Base-by-base conservation (phyloP, 2,888 invertebrate genomes). In the Catocala fraxini region DNA sequence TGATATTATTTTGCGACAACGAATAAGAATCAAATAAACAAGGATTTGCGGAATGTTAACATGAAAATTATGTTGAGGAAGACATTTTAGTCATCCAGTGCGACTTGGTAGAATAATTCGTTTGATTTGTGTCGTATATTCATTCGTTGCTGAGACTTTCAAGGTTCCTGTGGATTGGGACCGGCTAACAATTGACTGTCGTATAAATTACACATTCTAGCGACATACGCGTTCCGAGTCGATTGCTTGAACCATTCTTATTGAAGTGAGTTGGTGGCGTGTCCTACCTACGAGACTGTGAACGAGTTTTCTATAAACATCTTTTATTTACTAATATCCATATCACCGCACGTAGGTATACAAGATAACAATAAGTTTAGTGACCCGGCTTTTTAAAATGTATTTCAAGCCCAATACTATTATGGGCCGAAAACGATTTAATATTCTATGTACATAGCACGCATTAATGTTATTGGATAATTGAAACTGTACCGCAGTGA, bases 161-260 rank as follows among this genome's bases (percentile, higher is more conserved):
- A 68, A 77, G 73, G 70, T 69, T 76, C 63, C 66, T 65, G 39
- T 51, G 5, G 60, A 68, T 74, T 65, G 65, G 63, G 72, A 71
- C 56, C 66, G 60, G 68, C 70, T 59, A 67, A 59, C 69, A 63
- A 63, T 74, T 48, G 57, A 54, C 59, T 62, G 56, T 73, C 71
- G 75, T 70, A 82, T 82, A 81, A 80, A 77, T 81, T 77, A 70
- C 65, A 60, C 60, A 68, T 81, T 73, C 63, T 51, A 64, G 63
- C 68, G 75, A 70, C 68, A 71, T 75, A 79, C 75, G 75, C 58
- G 67, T 67, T 70, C 58, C 65, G 55, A 70, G 51, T 68, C 59
- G 47, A 56, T 70, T 63, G 56, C 42, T 65, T 52, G 55, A 56
- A 43, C 52, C 48, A 73, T 69, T 65, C 43, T 56, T 60, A 67